Evolutionary conservation across 1,140 invertebrate genomes (phyloP), one percentile per base, ranked within the genome.

Genomic region (Steinernema khuongi): DNA sequence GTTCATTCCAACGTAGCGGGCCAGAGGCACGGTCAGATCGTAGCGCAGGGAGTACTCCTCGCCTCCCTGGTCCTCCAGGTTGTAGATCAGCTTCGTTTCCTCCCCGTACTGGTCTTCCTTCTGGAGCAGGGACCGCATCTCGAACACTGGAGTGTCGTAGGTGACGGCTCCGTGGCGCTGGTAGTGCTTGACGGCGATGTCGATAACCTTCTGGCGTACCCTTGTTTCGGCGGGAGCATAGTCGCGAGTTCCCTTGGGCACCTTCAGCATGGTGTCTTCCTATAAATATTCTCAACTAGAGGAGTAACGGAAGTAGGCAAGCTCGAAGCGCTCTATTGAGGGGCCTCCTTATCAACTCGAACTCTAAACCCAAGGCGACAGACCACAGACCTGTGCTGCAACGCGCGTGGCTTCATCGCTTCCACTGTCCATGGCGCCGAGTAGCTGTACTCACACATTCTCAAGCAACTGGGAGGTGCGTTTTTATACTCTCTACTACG

Each of bases 71-170:
- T 99, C 96, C 85, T 93, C 94, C 4, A 99, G 87, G 86, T 99
- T 96, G 87, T 97, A 99, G 68, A 99, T 98, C 0, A 99, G 87
- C 86, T 99, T 99, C 0, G 95, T 94, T 87, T 99, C 97, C 88
- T 99, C 96, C 1, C 97, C 97, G 89, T 99, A 99, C 88, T 99
- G 50, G 19, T 60, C 50, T 14, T 60, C 26, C 22, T 26, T 60
- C 26, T 60, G 50, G 2, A 60, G 50, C 19, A 60, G 19, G 4
- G 50, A 60, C 11, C 96, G 83, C 72, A 98, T 86, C 88, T 99
- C 97, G 89, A 99, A 99, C 17, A 99, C 92, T 71, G 97, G 97
- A 50, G 97, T 99, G 83, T 99, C 97, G 85, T 99, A 96, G 19
- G 94, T 93, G 84, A 95, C 93, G 66, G 95, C 97, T 19, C 96